Evolutionary conservation across 2,888 invertebrate species (phyloP).

Genomic region (Hypolimnas misippus): DNA sequence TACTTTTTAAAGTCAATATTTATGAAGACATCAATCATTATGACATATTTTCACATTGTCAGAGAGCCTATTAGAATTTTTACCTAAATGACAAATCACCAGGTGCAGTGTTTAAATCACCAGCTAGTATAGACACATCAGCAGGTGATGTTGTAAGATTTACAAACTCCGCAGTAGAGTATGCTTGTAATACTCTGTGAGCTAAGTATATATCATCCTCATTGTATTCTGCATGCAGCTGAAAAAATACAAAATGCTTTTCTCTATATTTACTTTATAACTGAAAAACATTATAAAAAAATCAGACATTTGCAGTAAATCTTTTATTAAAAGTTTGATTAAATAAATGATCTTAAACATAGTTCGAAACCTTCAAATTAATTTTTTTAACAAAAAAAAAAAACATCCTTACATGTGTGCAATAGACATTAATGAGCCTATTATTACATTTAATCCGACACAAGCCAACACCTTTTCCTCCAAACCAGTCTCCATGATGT

Average conservation of each 20-base stretch:
- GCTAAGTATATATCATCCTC: constrained; percentile 94
- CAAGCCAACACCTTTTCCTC: constrained; percentile 96
- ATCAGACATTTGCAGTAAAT: no score
- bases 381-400: no score
- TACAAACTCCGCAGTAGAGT: constrained; percentile 97
- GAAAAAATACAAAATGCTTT: constrained; percentile 49
- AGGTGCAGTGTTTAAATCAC: constrained; percentile 97
- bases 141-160: constrained; percentile 90
- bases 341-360: no score
- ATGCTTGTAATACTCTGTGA: constrained; percentile 96
- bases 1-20: no score
- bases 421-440: constrained; percentile 92
- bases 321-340: no score
- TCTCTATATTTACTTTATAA: background rate
- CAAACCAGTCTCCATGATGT: constrained; percentile 99
- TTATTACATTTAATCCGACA: constrained; percentile 89
- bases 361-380: no score
- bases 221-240: constrained; percentile 98
- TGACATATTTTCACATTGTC: no score
- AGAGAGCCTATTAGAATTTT: no score
- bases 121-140: constrained; percentile 94
- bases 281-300: background rate
- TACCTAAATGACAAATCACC: constrained; percentile 91
- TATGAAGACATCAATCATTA: no score
- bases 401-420: constrained; percentile 97